Evolutionary conservation across 2,888 invertebrate genomes (phyloP).

Genomic region (Micoletzkya japonica): DNA sequence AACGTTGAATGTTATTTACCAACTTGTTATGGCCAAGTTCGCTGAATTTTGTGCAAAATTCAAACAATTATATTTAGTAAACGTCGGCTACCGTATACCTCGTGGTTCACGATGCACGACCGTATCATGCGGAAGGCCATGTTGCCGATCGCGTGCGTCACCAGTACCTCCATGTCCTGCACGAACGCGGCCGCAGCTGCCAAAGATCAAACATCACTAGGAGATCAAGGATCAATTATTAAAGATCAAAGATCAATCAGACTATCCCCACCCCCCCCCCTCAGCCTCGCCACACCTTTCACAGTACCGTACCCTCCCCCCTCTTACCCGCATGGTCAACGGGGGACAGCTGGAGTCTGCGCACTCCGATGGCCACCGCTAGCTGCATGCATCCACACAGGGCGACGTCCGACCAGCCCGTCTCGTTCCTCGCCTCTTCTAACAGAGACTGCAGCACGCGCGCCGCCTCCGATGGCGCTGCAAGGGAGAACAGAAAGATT

Average conservation of each 20-base stretch:
- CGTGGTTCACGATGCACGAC: conserved; percentile 12
- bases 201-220: not conserved
- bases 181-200: conserved; percentile 19
- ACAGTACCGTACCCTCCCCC: not conserved
- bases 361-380: conserved; percentile 8
- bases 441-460: conserved; percentile 10
- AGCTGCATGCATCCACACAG: conserved; percentile 22
- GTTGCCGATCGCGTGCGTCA: conserved; percentile 1
- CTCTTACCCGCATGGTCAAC: conserved; percentile 23
- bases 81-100: not conserved
- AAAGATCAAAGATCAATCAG: not conserved
- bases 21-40: too few relatives aligned
- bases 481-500: not conserved
- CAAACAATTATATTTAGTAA: too few relatives aligned
- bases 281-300: not conserved
- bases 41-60: too few relatives aligned
- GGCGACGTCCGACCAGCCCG: conserved; percentile 19
- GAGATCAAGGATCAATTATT: not conserved
- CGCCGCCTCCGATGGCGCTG: conserved; percentile 23
- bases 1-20: too few relatives aligned
- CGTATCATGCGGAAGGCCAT: conserved; percentile 23
- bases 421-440: conserved; percentile 26
- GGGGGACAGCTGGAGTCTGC: conserved; percentile 9
- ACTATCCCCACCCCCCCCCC: not conserved
- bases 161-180: conserved; percentile 19